Base-by-base conservation (phyloP, 2,113 vertebrate genomes). In the Etheostoma cragini region DNA sequence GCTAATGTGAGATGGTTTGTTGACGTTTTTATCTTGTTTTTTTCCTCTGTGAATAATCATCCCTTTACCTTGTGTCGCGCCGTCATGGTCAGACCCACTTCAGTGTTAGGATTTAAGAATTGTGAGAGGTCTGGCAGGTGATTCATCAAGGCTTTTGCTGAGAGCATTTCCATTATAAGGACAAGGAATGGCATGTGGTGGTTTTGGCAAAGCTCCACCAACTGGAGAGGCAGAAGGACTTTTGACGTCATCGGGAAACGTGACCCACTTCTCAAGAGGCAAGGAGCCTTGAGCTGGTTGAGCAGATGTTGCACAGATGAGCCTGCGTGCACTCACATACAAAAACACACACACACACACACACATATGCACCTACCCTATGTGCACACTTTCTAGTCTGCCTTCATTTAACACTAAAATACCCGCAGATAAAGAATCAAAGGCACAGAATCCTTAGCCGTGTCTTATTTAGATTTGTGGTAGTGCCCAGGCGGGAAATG, bases 161-260 rank as follows among this genome's bases (percentile, higher is more conserved):
- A 76, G 76, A 91, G 83, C n/a, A 8, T 87, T 85, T 90, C 86
- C 86, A 90, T 91, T 94, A 84, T 92, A 66, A 87, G 83, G 64
- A 77, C 45, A 58, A 64, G 73, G 87, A 90, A 84, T 81, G 86
- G 87, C 86, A 91, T 90, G 91, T 72, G 87, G 91, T 76, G 92
- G 89, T 88, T 91, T 92, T 93, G 90, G 93, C 88, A 63, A 52
- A 50, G 64, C 79, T 87, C 88, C 91, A 90, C 83, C 80, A 68
- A 91, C 88, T 62, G 85, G 85, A 88, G 85, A 85, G 84, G 91
- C 90, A 92, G 90, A 90, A 91, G 90, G 91, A 80, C 90, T 87
- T 92, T 87, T 94, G 93, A 94, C 92, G 92, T 94, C 93, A 94
- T 89, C 19, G 71, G 89, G 93, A 92, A 94, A 93, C 92, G 93